A percentile compares a stretch with the other conserved stretches of the same genome.
These are phyloP conservation scores for Acronicta alni DNA, from an alignment of 2,888 invertebrate genomes.

Conservation along the genomic window DNA sequence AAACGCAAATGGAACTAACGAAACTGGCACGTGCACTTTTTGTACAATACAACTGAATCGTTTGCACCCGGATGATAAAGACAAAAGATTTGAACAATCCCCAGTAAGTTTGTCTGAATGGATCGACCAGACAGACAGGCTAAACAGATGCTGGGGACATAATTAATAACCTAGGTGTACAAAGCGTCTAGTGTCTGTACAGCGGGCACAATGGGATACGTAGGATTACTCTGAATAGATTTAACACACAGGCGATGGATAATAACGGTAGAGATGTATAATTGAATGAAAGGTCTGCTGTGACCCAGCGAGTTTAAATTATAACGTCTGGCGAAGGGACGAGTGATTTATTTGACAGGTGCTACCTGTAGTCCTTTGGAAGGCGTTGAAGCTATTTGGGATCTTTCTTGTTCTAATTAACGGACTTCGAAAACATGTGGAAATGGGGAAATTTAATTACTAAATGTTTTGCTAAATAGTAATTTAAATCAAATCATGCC, in stretches of 20 bases:
- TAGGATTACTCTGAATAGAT: conserved; percentile 56
- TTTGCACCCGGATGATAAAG: conserved; percentile 46
- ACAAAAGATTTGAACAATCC: conserved; percentile 49
- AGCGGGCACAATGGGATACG: conserved; percentile 57
- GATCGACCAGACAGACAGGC: conserved; percentile 44
- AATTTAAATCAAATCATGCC: neutral
- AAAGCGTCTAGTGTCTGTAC: conserved; percentile 57
- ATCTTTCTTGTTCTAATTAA: conserved; percentile 51
- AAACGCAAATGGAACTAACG: conserved; percentile 31
- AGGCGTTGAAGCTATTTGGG: conserved; percentile 40
- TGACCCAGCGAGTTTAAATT: conserved; percentile 50
- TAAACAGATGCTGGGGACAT: conserved; percentile 58
- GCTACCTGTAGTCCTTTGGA: conserved; percentile 39
- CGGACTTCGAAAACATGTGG: conserved; percentile 25
- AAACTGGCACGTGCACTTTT: conserved; percentile 32
- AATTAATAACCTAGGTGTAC: conserved; percentile 64
- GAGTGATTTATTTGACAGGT: conserved; percentile 55
- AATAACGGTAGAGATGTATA: conserved; percentile 47
- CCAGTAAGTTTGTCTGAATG: conserved; percentile 49
- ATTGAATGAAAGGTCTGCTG: conserved; percentile 40
- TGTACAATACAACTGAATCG: conserved; percentile 33
- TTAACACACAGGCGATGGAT: conserved; percentile 38
- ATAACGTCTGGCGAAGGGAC: conserved; percentile 47
- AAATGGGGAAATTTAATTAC: conserved; percentile 5
- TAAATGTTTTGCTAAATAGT: neutral